Evolutionary conservation across 2,888 invertebrate genomes (phyloP).

Genomic region (Oligia latruncula): DNA sequence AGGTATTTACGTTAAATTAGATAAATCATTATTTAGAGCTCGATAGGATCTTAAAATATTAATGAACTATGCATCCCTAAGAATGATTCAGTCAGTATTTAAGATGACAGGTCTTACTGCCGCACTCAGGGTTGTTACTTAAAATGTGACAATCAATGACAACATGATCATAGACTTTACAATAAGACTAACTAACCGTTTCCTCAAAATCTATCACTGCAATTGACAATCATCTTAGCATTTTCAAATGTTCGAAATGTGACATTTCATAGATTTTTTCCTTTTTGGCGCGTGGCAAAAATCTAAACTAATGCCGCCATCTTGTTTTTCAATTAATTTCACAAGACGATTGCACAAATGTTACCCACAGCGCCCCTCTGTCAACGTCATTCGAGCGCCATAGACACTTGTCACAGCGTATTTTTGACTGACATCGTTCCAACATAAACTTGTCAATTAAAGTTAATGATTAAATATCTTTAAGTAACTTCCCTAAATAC

Average conservation of each 20-base stretch:
- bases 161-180: too few relatives aligned
- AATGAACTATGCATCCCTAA: conserved; percentile 44
- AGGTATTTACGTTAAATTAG: conserved; percentile 3
- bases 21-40: conserved; percentile 10
- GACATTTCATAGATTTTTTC: background rate
- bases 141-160: background rate
- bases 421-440: background rate
- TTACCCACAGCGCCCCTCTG: background rate
- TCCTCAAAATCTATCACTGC: background rate
- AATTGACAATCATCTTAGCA: background rate
- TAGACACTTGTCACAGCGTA: background rate
- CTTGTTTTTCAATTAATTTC: background rate
- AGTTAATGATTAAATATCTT: background rate
- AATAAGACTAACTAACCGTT: too few relatives aligned
- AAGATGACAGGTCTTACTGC: conserved; percentile 22
- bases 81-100: conserved; percentile 48
- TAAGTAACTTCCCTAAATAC: background rate
- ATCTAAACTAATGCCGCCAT: background rate
- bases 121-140: background rate
- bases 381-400: background rate
- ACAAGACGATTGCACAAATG: background rate
- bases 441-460: background rate
- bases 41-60: conserved; percentile 29
- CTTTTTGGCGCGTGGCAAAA: background rate
- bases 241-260: background rate